Evolutionary conservation across 1,140 invertebrate species (phyloP).

Genomic region (Potamilus streckersoni): DNA sequence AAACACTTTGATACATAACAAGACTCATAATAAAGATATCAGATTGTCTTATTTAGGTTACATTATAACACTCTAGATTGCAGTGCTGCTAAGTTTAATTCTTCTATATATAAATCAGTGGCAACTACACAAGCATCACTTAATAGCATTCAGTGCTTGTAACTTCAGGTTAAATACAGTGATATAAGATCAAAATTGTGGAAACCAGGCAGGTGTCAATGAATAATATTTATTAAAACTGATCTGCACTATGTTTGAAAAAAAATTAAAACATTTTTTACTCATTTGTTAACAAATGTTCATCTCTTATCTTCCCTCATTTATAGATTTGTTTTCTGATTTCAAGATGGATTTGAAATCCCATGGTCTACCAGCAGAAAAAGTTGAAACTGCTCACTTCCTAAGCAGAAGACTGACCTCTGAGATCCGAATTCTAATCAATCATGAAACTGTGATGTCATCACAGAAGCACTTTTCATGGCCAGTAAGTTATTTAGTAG

Average conservation of each 20-base stretch:
- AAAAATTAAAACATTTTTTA: neutral
- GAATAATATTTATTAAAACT: no score
- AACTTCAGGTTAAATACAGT: no score
- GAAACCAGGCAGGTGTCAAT: no score
- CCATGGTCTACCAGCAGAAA: slow-evolving; percentile 35
- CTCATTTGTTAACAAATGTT: neutral
- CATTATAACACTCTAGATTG: no score
- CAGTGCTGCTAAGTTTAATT: no score
- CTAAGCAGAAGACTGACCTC: slow-evolving; percentile 32
- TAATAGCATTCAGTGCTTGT: no score
- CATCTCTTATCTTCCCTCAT: neutral
- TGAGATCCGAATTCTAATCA: slow-evolving; percentile 45
- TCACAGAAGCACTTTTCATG: slow-evolving; percentile 45
- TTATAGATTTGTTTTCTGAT: slow-evolving; percentile 11
- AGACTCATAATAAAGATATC: no score
- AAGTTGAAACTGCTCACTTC: slow-evolving; percentile 33
- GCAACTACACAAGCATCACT: no score
- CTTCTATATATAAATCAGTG: no score
- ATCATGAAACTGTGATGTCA: slow-evolving; percentile 69
- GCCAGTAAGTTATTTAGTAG: slow-evolving; percentile 43
- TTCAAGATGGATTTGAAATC: slow-evolving; percentile 47
- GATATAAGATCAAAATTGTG: no score
- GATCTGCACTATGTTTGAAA: neutral
- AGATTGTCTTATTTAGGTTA: no score
- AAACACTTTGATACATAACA: no score